phyloP scores from a whole-genome alignment of 2,797 vertebrate genomes.

The Eospalax fontanierii region DNA sequence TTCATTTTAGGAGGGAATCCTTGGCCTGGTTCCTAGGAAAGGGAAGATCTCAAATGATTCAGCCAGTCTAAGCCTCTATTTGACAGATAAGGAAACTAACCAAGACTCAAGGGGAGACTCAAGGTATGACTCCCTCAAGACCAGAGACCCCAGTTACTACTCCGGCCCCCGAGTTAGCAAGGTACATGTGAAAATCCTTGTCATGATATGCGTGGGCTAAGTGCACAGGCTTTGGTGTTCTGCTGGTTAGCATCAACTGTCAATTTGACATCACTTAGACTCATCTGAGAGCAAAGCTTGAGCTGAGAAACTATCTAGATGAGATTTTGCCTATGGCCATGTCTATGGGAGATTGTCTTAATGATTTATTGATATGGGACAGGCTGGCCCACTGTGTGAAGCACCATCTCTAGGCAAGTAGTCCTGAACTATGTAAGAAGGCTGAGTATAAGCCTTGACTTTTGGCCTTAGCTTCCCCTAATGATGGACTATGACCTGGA shows the following conservation, averaged over 20 bases:
- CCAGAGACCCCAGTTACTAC: not conserved
- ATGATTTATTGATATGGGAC: not conserved
- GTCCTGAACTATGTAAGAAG: not conserved
- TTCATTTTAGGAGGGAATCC: not conserved
- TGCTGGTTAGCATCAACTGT: not conserved
- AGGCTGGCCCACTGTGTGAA: not conserved
- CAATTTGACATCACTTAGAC: not conserved
- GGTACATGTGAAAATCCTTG: accelerated
- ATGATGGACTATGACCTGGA: not conserved
- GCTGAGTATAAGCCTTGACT: not conserved
- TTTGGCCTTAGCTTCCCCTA: not conserved
- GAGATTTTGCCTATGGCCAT: not conserved
- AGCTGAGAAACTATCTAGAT: not conserved
- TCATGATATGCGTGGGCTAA: accelerated
- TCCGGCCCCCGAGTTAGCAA: not conserved
- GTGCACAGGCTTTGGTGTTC: not conserved
- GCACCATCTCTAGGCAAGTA: not conserved
- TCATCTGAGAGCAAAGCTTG: not conserved
- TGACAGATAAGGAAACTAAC: not conserved
- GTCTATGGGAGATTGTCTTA: too few relatives aligned
- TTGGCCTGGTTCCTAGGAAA: not conserved
- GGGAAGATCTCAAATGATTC: not conserved
- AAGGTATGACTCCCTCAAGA: not conserved
- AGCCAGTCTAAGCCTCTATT: not conserved
- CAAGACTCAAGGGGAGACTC: not conserved